phyloP scores from a whole-genome alignment of 2,797 vertebrate genomes.

The Jordanella pulchra region DNA sequence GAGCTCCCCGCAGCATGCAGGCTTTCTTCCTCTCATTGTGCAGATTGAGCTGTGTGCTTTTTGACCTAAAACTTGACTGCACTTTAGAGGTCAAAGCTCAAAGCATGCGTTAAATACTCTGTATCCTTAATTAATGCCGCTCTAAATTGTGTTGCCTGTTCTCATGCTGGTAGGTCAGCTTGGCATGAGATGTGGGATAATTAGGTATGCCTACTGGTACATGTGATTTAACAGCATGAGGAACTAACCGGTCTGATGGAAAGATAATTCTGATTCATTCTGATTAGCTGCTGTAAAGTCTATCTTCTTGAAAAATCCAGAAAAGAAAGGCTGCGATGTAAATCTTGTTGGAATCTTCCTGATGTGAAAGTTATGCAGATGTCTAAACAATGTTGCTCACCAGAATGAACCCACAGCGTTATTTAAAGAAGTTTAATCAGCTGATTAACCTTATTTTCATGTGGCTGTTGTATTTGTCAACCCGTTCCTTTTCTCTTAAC shows the following conservation, averaged over 20 bases:
- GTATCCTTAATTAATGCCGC: conserved; percentile 49
- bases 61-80: conserved; percentile 74
- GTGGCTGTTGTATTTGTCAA: conserved; percentile 68
- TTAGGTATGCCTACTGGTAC: conserved; percentile 32
- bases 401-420: conserved; percentile 35
- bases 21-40: conserved; percentile 45
- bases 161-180: conserved; percentile 65
- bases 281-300: conserved; percentile 15
- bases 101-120: conserved; percentile 56
- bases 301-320: background rate
- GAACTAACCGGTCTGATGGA: conserved; percentile 32
- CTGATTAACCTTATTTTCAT: conserved; percentile 75
- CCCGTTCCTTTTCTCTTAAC: conserved; percentile 65
- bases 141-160: conserved; percentile 59
- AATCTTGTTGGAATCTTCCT: conserved; percentile 50
- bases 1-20: conserved; percentile 38
- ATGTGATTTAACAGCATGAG: conserved; percentile 46
- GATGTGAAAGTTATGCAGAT: conserved; percentile 52
- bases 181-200: conserved; percentile 40
- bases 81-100: conserved; percentile 65
- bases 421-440: conserved; percentile 63
- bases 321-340: conserved; percentile 7
- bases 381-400: conserved; percentile 53
- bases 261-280: conserved; percentile 13
- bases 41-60: conserved; percentile 52